Evolutionary conservation across 1,140 invertebrate genomes (phyloP), one percentile per base, ranked within the genome.

Genomic region (Gryon sp.): DNA sequence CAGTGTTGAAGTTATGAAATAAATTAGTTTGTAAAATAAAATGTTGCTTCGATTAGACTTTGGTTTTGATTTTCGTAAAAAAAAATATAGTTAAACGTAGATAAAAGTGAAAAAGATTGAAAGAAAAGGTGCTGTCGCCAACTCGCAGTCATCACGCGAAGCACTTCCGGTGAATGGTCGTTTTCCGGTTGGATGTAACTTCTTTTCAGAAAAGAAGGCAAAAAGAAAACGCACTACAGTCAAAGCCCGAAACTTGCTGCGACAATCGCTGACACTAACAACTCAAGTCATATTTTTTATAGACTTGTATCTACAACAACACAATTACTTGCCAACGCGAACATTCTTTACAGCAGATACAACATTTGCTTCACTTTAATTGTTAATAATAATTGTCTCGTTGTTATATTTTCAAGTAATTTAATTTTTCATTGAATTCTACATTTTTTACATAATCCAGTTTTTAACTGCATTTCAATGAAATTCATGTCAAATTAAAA

Each of bases 151-250:
- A 30, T 59, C 65, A 41, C 45, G 34, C 45, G 53, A 14, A 36
- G 55, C 46, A 70, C 66, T 70, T 70, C 66, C 66, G 66, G 45
- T 43, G 66, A 70, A 52, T 59, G 48, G 48, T 52, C 55, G 66
- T 62, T 72, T 72, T 55, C 66, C 66, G 66, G 55, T 14, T 60
- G 66, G 66, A 72, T 60, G 57, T 46, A 41, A 53, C 46, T 43
- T 62, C 22, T 52, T 53, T 72, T 45, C 46, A 53, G 55, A 62
- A 72, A 62, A 28, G 46, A 72, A 55, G 46, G 66, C 36, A 55
- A n/a, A 62, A 72, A 45, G 59, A 70, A 60, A 52, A 70, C 53
- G 46, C 52, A 34, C 53, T 36, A 45, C 36, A 60, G 65, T 52
- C 34, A 50, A 69, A 69, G 65, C 53, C 12, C 11, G 45, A 1